These are phyloP conservation scores for Sebastes variabilis DNA, from an alignment of 2,797 vertebrate genomes.

Conservation along the genomic window DNA sequence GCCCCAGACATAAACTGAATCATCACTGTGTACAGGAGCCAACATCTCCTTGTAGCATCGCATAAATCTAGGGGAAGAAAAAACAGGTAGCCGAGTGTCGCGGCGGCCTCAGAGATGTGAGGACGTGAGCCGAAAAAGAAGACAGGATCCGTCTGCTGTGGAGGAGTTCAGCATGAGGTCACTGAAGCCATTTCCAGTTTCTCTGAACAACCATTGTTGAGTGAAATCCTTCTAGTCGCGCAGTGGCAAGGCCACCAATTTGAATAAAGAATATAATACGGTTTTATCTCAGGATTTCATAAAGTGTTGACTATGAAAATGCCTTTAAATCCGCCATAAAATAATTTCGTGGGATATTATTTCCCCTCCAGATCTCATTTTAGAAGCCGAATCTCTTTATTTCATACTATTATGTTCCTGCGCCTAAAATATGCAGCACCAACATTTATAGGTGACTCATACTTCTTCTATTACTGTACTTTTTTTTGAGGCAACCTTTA, in stretches of 20 bases:
- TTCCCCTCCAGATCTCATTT: not conserved
- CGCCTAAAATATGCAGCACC: not conserved
- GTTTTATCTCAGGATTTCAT: not conserved
- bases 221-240: not conserved
- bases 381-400: not conserved
- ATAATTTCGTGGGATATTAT: not conserved
- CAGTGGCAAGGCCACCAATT: not conserved
- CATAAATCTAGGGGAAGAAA: constrained; percentile 41
- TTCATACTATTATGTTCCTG: not conserved
- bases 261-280: not conserved
- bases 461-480: not conserved
- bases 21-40: constrained; percentile 56
- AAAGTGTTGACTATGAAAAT: not conserved
- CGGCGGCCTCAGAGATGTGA: constrained; percentile 29
- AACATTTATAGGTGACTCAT: constrained; percentile 25
- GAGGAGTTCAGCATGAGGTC: constrained; percentile 36
- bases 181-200: not conserved
- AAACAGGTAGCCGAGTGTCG: constrained; percentile 15
- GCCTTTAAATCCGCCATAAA: not conserved
- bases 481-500: constrained; percentile 36
- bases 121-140: not conserved
- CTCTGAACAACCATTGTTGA: not conserved
- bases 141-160: not conserved
- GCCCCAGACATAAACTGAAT: constrained; percentile 65
- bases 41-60: constrained; percentile 26